Evolutionary conservation across 2,113 vertebrate genomes (phyloP).

Genomic region (Poeciliopsis prolifica): DNA sequence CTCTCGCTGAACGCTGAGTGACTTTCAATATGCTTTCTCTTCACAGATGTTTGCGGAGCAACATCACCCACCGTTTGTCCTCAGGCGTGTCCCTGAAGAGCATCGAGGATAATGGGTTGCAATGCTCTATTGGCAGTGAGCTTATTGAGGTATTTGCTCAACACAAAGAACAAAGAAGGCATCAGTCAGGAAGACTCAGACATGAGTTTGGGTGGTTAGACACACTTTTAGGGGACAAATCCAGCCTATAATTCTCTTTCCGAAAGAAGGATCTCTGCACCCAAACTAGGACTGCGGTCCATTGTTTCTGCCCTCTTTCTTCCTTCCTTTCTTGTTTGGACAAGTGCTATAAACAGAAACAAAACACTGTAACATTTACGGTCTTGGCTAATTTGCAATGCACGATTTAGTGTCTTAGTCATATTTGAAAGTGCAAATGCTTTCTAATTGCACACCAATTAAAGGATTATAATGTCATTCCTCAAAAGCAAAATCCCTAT

Average conservation of each 20-base stretch:
- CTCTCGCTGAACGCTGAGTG: conserved; percentile 14
- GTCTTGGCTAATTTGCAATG: no score
- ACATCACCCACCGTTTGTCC: conserved; percentile 5
- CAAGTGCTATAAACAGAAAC: no score
- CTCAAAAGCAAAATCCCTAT: conserved; percentile 7
- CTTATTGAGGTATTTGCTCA: conserved; percentile 18
- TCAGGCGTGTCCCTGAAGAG: conserved; percentile 37
- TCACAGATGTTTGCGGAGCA: conserved; percentile 26
- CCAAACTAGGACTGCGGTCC: neutral
- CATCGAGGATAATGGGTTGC: conserved; percentile 17
- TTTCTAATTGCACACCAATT: neutral
- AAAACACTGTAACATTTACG: no score
- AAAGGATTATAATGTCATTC: neutral
- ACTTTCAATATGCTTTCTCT: conserved; percentile 38
- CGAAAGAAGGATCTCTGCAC: neutral
- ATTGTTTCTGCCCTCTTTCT: neutral
- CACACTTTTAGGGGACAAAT: neutral
- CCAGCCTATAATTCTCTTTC: conserved; percentile 1
- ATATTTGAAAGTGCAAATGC: neutral
- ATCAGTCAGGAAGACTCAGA: neutral
- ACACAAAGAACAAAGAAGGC: conserved; percentile 39
- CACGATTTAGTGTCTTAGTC: neutral
- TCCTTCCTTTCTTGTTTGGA: no score
- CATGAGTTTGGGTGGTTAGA: neutral
- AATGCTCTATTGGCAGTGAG: conserved; percentile 31